Evolutionary conservation across 2,888 invertebrate species (phyloP).

Genomic region (Carterocephalus palaemon): DNA sequence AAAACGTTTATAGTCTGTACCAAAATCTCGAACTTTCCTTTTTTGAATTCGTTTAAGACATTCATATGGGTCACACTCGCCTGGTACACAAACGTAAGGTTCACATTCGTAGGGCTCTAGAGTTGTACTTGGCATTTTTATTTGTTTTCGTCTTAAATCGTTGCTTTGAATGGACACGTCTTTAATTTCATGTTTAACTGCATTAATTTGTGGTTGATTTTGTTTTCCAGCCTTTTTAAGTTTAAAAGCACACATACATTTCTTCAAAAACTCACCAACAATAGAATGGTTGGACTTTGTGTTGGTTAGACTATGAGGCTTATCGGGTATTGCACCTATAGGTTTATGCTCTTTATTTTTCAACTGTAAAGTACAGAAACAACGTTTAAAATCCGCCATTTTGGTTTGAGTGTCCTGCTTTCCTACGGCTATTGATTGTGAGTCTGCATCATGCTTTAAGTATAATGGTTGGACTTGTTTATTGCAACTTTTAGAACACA

Average conservation of each 20-base stretch:
- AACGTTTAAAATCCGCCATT: slow-evolving; percentile 1
- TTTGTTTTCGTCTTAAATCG: not conserved
- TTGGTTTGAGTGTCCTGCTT: not conserved
- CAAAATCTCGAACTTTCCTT: slow-evolving; percentile 9
- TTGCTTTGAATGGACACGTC: slow-evolving; percentile 1
- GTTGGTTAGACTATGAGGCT: not conserved
- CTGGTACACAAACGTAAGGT: slow-evolving; percentile 32
- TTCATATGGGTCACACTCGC: slow-evolving; percentile 34
- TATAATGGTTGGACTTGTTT: not conserved
- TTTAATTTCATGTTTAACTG: slow-evolving; percentile 5
- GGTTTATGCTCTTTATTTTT: not conserved
- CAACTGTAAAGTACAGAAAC: slow-evolving; percentile 13
- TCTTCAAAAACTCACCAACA: slow-evolving; percentile 1
- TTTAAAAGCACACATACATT: slow-evolving; percentile 26
- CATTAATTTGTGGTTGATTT: not conserved
- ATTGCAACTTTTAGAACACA: not conserved
- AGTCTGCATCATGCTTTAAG: not conserved
- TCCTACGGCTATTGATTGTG: not conserved
- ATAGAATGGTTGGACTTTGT: not conserved
- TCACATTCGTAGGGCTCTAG: slow-evolving; percentile 35
- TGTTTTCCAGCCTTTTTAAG: slow-evolving; percentile 32
- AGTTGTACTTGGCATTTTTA: slow-evolving; percentile 11
- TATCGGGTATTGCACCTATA: no score
- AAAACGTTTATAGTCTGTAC: slow-evolving; percentile 2
- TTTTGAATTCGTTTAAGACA: slow-evolving; percentile 34